phyloP scores from a whole-genome alignment of 2,888 invertebrate genomes.

The Tipula unca region DNA sequence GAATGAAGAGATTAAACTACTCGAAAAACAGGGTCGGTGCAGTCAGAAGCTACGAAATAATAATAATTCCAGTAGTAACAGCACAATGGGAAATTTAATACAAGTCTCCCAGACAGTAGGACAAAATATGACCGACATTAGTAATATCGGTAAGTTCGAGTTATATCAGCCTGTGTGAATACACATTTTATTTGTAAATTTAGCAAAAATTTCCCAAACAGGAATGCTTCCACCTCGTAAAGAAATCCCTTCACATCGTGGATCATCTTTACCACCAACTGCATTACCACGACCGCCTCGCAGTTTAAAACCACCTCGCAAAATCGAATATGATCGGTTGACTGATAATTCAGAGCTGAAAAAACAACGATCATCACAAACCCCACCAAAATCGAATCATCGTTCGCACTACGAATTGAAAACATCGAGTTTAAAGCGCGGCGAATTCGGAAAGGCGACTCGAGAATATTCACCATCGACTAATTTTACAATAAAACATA shows the following conservation, averaged over 20 bases:
- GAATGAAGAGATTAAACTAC: slow-evolving; percentile 27
- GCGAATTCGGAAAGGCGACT: slow-evolving; percentile 21
- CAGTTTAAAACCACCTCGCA: slow-evolving; percentile 27
- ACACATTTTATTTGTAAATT: background rate
- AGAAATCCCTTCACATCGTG: slow-evolving; percentile 23
- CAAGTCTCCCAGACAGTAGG: slow-evolving; percentile 29
- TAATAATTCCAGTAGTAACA: slow-evolving; percentile 8
- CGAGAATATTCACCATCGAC: slow-evolving; percentile 24
- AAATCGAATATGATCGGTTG: slow-evolving; percentile 28
- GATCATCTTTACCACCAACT: slow-evolving; percentile 28
- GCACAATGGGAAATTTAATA: slow-evolving; percentile 27
- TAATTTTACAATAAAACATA: slow-evolving; percentile 24
- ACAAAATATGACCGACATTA: slow-evolving; percentile 30
- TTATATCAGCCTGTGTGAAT: background rate
- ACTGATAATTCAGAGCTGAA: slow-evolving; percentile 27
- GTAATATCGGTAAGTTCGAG: slow-evolving; percentile 27
- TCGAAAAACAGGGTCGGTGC: slow-evolving; percentile 29
- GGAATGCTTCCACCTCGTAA: slow-evolving; percentile 25
- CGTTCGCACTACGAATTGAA: slow-evolving; percentile 27
- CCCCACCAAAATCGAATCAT: slow-evolving; percentile 26
- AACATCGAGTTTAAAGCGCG: slow-evolving; percentile 26
- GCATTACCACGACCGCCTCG: slow-evolving; percentile 28
- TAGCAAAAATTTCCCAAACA: slow-evolving; percentile 20
- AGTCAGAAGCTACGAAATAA: slow-evolving; percentile 28
- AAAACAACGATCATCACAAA: slow-evolving; percentile 25